A percentile compares a stretch with the other conserved stretches of the same genome.
phyloP scores from a whole-genome alignment of 2,113 vertebrate species.

The Eonycteris spelaea region DNA sequence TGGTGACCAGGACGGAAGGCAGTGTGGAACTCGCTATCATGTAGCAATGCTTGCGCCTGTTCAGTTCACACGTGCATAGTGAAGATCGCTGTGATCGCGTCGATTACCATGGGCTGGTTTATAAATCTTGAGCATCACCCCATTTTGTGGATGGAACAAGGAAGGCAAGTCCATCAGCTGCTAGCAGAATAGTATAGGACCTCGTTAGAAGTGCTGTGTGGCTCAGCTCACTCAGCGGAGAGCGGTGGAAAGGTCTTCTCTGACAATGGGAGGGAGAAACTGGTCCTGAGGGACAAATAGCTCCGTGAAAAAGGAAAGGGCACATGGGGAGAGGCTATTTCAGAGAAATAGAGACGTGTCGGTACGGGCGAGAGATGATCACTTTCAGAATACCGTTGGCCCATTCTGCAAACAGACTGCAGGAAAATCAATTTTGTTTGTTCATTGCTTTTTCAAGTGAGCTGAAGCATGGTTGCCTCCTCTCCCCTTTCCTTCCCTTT shows the following conservation, averaged over 20 bases:
- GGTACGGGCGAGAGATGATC: fast-evolving
- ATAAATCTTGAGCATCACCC: neutral
- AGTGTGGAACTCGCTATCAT: neutral
- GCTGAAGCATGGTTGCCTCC: fast-evolving
- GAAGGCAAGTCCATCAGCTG: neutral
- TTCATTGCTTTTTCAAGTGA: neutral
- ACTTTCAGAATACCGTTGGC: neutral
- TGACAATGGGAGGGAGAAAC: neutral
- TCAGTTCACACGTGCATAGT: too few species aligned
- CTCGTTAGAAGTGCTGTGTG: fast-evolving
- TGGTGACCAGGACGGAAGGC: neutral
- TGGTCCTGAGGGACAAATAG: neutral
- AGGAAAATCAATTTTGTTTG: neutral
- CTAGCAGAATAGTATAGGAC: neutral
- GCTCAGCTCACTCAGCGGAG: too few species aligned
- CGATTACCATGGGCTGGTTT: neutral
- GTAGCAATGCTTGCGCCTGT: fast-evolving
- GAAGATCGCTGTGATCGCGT: neutral
- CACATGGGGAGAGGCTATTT: neutral
- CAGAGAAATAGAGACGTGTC: neutral
- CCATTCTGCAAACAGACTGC: neutral
- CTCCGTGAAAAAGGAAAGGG: neutral
- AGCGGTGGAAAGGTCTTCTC: neutral
- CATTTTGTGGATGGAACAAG: neutral
- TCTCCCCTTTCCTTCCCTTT: neutral